Evolutionary conservation across 1,140 invertebrate species (phyloP).

Genomic region (silkworm (Bombyx mori)): ASM3026992v2 NC_085113.1:4921501-4922000

Average conservation of each 20-base stretch:
- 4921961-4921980: conserved; percentile 62
- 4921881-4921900: conserved; percentile 65
- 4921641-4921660: conserved; percentile 18
- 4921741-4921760: background rate
- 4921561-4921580: conserved; percentile 22
- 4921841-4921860: conserved; percentile 63
- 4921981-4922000: conserved; percentile 61
- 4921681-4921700: no score
- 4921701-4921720: no score
- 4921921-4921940: conserved; percentile 69
- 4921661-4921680: conserved; percentile 20
- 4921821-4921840: conserved; percentile 61
- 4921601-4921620: conserved; percentile 28
- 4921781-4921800: conserved; percentile 55
- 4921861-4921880: conserved; percentile 70
- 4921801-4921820: conserved; percentile 58
- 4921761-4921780: conserved; percentile 11
- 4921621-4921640: conserved; percentile 8
- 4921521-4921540: conserved; percentile 36
- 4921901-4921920: conserved; percentile 64
- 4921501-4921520: conserved; percentile 50
- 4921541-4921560: conserved; percentile 15
- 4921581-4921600: conserved; percentile 28
- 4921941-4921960: conserved; percentile 62
- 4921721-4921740: no score